phyloP scores from a whole-genome alignment of 2,797 vertebrate species.

The Rhabdophis nuchalis region DNA sequence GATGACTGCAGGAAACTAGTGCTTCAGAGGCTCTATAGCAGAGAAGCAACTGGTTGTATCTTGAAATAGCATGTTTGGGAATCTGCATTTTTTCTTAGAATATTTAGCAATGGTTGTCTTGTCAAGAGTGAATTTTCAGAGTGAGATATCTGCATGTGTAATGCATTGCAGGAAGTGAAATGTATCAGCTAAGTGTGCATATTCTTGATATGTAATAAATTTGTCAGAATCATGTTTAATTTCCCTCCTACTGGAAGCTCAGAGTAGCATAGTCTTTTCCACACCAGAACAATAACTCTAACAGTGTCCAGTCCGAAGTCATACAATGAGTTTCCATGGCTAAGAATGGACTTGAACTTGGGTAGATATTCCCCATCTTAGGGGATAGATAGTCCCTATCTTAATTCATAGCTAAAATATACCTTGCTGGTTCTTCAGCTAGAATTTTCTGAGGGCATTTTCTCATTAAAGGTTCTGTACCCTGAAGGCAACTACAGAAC shows the following conservation, averaged over 20 bases:
- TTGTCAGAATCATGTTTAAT: background rate
- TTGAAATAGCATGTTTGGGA: background rate
- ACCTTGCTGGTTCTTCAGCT: background rate
- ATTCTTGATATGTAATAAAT: background rate
- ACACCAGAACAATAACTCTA: background rate
- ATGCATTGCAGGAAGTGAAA: background rate
- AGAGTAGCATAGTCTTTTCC: background rate
- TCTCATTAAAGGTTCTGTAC: background rate
- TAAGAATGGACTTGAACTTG: background rate
- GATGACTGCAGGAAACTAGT: background rate
- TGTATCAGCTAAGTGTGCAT: background rate
- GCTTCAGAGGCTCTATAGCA: background rate
- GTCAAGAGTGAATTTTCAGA: background rate
- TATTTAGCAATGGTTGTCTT: background rate
- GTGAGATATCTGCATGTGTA: background rate
- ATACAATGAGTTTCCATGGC: background rate
- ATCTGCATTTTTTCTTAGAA: background rate
- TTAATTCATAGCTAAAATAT: background rate
- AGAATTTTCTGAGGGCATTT: background rate
- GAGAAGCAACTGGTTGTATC: background rate
- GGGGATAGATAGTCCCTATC: background rate
- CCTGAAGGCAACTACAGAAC: background rate
- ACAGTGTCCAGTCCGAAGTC: background rate
- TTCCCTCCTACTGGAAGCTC: background rate
- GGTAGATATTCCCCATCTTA: background rate